Evolutionary conservation across 2,888 invertebrate genomes (phyloP).

Genomic region (Pegoplata infirma): DNA sequence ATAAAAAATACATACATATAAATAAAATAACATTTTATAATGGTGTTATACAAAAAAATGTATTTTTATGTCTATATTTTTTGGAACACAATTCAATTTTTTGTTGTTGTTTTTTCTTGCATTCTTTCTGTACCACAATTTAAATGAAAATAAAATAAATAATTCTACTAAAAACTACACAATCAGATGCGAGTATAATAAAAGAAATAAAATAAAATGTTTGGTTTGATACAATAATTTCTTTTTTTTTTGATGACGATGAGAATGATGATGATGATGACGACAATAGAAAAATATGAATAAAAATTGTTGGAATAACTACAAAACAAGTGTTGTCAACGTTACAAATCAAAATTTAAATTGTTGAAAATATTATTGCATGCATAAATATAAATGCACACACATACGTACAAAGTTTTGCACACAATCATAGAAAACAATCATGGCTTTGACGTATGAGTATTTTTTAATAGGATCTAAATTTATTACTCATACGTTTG

Average conservation of each 20-base stretch:
- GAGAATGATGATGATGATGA: slow-evolving; percentile 2
- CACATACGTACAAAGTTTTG: neutral
- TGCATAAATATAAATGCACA: neutral
- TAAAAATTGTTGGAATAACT: slow-evolving; percentile 10
- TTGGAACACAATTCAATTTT: slow-evolving; percentile 39
- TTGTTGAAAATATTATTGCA: slow-evolving; percentile 42
- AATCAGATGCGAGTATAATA: neutral
- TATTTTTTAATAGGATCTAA: slow-evolving; percentile 31
- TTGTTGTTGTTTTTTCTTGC: no score
- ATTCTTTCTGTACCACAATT: neutral
- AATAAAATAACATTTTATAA: slow-evolving; percentile 38
- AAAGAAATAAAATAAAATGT: no score
- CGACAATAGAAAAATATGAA: neutral
- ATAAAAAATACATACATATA: slow-evolving; percentile 3
- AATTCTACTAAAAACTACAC: slow-evolving; percentile 2
- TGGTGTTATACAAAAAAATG: slow-evolving; percentile 44
- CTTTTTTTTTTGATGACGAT: neutral
- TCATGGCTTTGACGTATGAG: slow-evolving; percentile 39
- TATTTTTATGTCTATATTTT: slow-evolving; percentile 21
- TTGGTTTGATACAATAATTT: no score
- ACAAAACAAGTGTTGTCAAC: slow-evolving; percentile 29
- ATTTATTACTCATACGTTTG: slow-evolving; percentile 40
- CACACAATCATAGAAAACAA: slow-evolving; percentile 5
- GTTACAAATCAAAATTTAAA: slow-evolving; percentile 42
- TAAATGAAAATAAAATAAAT: neutral